Conservation (phyloP, 2,797 vertebrate genomes). For the Dicrostonyx torquatus region DNA sequence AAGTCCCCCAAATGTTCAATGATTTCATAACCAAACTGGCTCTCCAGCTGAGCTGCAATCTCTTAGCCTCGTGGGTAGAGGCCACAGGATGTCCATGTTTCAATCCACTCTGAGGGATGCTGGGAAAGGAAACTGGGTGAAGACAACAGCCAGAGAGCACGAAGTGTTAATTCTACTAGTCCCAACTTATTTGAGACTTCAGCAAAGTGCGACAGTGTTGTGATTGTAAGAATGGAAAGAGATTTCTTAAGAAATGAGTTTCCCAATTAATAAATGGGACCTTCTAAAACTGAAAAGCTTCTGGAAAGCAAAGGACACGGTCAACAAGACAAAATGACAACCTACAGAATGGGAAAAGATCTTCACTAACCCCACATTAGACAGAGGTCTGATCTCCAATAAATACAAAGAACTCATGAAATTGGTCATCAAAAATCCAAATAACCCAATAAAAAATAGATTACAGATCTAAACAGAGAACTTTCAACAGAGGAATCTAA, state of each 20-base stretch:
- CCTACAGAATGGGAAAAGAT: no score
- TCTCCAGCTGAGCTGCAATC: background rate
- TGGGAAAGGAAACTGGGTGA: background rate
- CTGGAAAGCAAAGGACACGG: no score
- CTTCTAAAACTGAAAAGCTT: no score
- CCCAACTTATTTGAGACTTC: background rate
- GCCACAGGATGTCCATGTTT: background rate
- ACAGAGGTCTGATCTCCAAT: no score
- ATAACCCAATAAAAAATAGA: no score
- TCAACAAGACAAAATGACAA: no score
- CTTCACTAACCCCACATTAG: no score
- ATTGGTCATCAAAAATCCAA: no score
- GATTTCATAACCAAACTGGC: background rate
- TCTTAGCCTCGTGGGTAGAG: background rate
- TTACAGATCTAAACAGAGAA: no score
- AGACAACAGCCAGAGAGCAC: background rate
- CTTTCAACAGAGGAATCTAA: no score
- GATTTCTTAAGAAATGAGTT: background rate
- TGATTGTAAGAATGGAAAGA: conserved; percentile 2
- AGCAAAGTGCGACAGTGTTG: background rate
- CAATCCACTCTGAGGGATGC: background rate
- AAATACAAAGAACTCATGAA: no score
- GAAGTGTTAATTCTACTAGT: background rate
- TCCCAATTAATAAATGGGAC: no score
- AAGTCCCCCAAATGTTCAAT: background rate